Evolutionary conservation across 2,113 vertebrate species (phyloP).

Genomic region (Pagrus major): DNA sequence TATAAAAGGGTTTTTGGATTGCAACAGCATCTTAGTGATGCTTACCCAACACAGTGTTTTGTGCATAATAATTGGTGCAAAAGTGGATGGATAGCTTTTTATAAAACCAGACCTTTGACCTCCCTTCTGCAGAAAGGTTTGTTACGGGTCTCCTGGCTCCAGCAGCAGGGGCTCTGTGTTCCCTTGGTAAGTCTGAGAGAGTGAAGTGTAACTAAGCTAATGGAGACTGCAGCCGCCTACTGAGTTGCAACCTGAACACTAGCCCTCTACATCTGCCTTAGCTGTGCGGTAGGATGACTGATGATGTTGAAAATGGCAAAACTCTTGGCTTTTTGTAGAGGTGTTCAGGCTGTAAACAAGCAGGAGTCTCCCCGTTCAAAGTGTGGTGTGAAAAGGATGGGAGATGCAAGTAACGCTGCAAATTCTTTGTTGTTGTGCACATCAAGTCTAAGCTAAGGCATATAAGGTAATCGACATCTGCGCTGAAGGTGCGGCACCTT

Average conservation of each 20-base stretch:
- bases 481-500: neutral
- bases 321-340: neutral
- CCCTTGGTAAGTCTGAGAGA: constrained; percentile 66
- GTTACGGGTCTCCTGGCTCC: constrained; percentile 59
- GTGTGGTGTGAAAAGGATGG: constrained; percentile 34
- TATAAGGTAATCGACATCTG: neutral
- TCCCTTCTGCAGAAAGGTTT: constrained; percentile 73
- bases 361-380: constrained; percentile 3
- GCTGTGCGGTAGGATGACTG: constrained; percentile 3
- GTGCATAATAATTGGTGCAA: constrained; percentile 53
- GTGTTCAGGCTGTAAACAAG: constrained; percentile 38
- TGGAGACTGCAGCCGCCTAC: constrained; percentile 46
- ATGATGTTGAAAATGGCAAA: constrained; percentile 6
- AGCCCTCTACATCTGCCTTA: constrained; percentile 16
- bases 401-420: neutral
- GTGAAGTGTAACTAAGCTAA: constrained; percentile 60
- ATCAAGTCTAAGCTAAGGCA: neutral
- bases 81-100: constrained; percentile 58
- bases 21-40: constrained; percentile 42
- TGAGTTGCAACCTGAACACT: constrained; percentile 46
- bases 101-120: constrained; percentile 65
- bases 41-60: constrained; percentile 37
- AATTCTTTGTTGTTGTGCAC: neutral
- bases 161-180: constrained; percentile 63
- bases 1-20: constrained; percentile 57